Evolutionary conservation across 2,113 vertebrate species (phyloP), one percentile per base, ranked within the genome.

Genomic region (Sebastes schlegelii): DNA sequence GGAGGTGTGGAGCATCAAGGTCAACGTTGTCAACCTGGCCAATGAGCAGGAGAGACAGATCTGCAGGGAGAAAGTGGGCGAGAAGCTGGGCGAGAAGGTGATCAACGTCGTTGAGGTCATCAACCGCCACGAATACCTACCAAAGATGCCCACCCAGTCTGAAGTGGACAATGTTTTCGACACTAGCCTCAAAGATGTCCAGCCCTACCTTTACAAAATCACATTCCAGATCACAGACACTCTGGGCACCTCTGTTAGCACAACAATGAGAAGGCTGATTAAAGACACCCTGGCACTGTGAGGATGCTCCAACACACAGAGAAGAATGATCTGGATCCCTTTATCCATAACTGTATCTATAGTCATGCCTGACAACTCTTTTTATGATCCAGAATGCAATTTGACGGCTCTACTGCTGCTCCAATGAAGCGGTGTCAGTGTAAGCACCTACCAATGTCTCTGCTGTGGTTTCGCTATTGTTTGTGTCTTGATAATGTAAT

Each of bases 101-200:
- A 98, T 98, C 93, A 99, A 98, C 88, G 97, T 99, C 0, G 98
- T 99, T 17, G 98, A 99, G 92, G 98, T 99, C 90, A 99, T 99
- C 92, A 99, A 97, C 92, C 96, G 98, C 51, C 98, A 99, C 0
- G 98, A 99, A 77, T 99, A 99, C 88, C 94, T 99, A 86, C 98
- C 98, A 83, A 99, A 99, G 94, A 99, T 99, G 98, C 98, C 98
- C 89, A 99, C 98, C 0, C 98, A 99, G 92, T 99, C 97, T 0
- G 98, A 99, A 89, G 97, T 99, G 95, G 98, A 99, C 96, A 99
- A 98, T 0, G 98, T 99, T 63, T 99, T 99, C 0, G 98, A 99
- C 93, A 99, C 97, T 2, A 96, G 97, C 85, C 93, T 99, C 83
- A 97, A 96, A 90, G 98, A 99, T 8, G 98, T 99, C 70, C 98